Evolutionary conservation across 2,888 invertebrate species (phyloP).

Genomic region (Xylocampa areola): DNA sequence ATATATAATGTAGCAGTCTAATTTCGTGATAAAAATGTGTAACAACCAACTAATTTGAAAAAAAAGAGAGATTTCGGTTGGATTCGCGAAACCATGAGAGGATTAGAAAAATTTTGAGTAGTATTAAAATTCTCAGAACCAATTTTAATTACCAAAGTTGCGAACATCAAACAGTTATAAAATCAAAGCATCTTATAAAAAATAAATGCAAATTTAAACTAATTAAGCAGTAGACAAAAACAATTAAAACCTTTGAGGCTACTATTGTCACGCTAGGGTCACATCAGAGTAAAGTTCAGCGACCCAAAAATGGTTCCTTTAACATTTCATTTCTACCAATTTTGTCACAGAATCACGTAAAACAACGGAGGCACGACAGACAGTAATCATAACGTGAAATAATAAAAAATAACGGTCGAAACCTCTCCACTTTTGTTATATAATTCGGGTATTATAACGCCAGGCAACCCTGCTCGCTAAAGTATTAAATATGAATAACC

Average conservation of each 20-base stretch:
- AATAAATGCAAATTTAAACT: no score
- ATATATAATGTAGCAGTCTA: no score
- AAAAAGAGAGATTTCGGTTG: no score
- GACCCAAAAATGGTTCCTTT: slow-evolving; percentile 4
- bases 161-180: no score
- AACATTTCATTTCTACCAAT: slow-evolving; percentile 1
- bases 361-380: slow-evolving; percentile 8
- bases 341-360: slow-evolving; percentile 9
- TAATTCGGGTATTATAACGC: slow-evolving; percentile 24
- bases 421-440: slow-evolving; percentile 26
- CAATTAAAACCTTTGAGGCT: background rate
- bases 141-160: no score
- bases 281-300: background rate
- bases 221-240: no score
- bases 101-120: no score
- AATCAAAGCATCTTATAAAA: no score
- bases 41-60: no score
- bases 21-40: no score
- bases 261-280: background rate
- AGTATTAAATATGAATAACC: slow-evolving; percentile 26
- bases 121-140: no score
- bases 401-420: slow-evolving; percentile 46
- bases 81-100: no score
- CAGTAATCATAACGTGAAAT: slow-evolving; percentile 31
- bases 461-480: slow-evolving; percentile 4